These are phyloP conservation scores for Cyrtodaria siliqua DNA, from an alignment of 2,888 invertebrate species.

Conservation along the genomic window DNA sequence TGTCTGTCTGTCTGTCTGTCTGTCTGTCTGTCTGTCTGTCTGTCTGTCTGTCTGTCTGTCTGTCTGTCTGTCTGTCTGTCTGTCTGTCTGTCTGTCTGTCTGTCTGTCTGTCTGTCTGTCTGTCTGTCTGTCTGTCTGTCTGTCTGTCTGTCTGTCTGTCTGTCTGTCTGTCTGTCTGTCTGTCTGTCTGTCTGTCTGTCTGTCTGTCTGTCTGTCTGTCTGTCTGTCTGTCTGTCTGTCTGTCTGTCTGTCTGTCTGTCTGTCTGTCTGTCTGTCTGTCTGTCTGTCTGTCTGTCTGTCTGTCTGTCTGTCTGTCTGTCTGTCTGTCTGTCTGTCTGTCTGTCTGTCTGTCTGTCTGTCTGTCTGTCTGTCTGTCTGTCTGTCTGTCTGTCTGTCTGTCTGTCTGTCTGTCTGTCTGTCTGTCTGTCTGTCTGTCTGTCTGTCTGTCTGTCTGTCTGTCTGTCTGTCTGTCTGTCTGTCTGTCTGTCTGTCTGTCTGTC, in stretches of 20 bases:
- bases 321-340: conserved; percentile 3
- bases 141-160: conserved; percentile 3
- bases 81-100: conserved; percentile 3
- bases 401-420: conserved; percentile 3
- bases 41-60: conserved; percentile 3
- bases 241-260: conserved; percentile 3
- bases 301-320: conserved; percentile 3
- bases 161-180: conserved; percentile 3
- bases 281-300: conserved; percentile 3
- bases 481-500: background rate
- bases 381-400: conserved; percentile 3
- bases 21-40: conserved; percentile 3
- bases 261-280: conserved; percentile 3
- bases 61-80: conserved; percentile 3
- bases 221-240: conserved; percentile 3
- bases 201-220: conserved; percentile 3
- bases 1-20: conserved; percentile 3
- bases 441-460: conserved; percentile 4
- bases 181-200: conserved; percentile 3
- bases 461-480: background rate
- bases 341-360: conserved; percentile 3
- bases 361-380: conserved; percentile 3
- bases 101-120: conserved; percentile 3
- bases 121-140: conserved; percentile 3
- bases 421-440: conserved; percentile 3